Evolutionary conservation across 2,888 invertebrate species (phyloP), one percentile per base, ranked within the genome.

Genomic region (Rapana venosa): DNA sequence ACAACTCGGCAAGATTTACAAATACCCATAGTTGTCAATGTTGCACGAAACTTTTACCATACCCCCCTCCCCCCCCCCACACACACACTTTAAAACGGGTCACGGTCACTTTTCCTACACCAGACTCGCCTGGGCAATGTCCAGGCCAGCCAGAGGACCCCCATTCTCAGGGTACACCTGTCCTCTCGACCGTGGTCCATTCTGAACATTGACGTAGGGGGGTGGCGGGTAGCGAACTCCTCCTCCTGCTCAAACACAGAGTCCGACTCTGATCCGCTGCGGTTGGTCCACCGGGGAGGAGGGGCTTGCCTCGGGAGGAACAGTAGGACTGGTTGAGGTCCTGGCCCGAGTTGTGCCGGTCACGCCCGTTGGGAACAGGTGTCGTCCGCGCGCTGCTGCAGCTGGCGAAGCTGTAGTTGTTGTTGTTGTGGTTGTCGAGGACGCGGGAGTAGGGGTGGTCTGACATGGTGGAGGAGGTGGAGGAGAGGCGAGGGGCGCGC

Each of bases 101-200:
- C 66, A 20, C n/a, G 47, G 26, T 13, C 56, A 8, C 26, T 22
- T 5, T 30, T 11, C 11, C 47, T 91, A 94, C 20, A 94, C 94
- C 87, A 94, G 91, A 88, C 94, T 94, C 35, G 94, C 93, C 89
- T 94, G 94, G 20, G 93, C 92, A 90, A 92, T 92, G 66, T 94
- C 94, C 91, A 92, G 93, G 13, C 93, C 94, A n/a, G 93, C 92
- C 74, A 93, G 87, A 5, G 92, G 87, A 47, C 92, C 89, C 13
- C 90, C 90, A 66, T 92, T 92, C 89, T 94, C 93, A 30, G 94
- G 94, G 86, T 93, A 94, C 6, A 94, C 93, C 90, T 94, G 94
- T 79, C 92, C 92, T 85, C 92, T 86, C 36, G 92, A 91, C 77
- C 91, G 81, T 47, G 92, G 89, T 74, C 92, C 91, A 20, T 88